phyloP scores from a whole-genome alignment of 2,113 vertebrate species.

The Psilopogon haemacephalus region DNA sequence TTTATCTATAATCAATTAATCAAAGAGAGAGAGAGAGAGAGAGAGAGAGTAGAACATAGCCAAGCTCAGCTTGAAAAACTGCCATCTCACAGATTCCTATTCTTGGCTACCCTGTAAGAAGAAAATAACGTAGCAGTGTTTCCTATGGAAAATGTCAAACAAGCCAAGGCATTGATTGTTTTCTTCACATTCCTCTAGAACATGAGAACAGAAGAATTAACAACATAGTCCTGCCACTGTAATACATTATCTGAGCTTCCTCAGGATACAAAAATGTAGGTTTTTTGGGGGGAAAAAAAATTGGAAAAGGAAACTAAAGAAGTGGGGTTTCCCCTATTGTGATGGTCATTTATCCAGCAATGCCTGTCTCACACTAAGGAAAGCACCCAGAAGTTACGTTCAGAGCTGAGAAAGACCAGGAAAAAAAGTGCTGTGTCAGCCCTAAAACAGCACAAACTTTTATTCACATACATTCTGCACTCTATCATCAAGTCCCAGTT shows the following conservation, averaged over 20 bases:
- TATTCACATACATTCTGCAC: neutral
- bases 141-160: constrained; percentile 23
- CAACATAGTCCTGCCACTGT: neutral
- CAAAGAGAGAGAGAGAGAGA: neutral
- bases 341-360: neutral
- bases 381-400: neutral
- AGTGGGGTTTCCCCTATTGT: fast-evolving
- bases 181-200: constrained; percentile 16
- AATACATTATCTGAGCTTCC: neutral
- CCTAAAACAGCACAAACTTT: neutral
- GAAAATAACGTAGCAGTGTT: neutral
- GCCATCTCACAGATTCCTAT: constrained; percentile 4
- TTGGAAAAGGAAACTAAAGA: neutral
- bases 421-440: neutral
- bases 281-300: neutral
- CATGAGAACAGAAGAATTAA: neutral
- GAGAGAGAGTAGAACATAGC: neutral
- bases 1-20: constrained; percentile 41
- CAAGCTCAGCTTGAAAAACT: constrained; percentile 29
- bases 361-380: neutral
- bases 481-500: neutral
- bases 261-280: neutral
- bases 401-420: neutral
- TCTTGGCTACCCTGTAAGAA: neutral
- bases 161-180: neutral